Conservation (phyloP, 2,888 invertebrate genomes). For the Octonoba sinensis region DNA sequence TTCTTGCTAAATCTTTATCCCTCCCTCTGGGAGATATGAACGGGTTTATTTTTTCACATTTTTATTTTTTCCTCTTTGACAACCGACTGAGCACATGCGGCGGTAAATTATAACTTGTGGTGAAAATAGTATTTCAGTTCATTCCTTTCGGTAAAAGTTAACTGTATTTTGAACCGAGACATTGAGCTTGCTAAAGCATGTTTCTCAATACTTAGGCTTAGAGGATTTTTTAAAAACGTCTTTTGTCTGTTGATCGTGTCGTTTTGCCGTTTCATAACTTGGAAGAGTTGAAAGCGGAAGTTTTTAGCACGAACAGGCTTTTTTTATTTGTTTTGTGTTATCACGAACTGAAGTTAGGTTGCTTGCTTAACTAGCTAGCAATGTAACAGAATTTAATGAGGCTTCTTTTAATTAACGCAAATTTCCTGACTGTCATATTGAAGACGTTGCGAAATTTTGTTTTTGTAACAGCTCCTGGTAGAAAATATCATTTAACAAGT, state of each 20-base stretch:
- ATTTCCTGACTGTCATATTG: too few species aligned
- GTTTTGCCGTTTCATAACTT: background rate
- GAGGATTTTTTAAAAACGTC: background rate
- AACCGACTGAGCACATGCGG: constrained; percentile 48
- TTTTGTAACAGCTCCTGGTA: too few species aligned
- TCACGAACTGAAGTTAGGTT: too few species aligned
- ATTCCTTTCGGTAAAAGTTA: constrained; percentile 20
- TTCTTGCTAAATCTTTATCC: too few species aligned
- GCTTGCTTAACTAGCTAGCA: too few species aligned
- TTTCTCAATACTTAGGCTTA: background rate
- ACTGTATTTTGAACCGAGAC: constrained; percentile 29
- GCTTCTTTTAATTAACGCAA: too few species aligned
- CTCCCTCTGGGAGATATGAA: too few species aligned
- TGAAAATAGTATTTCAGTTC: constrained; percentile 21
- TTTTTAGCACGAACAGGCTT: background rate
- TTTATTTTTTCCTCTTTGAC: constrained; percentile 25
- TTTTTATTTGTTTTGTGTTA: too few species aligned
- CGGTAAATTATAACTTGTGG: constrained; percentile 39
- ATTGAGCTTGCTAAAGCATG: constrained; percentile 33
- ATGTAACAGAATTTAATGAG: too few species aligned
- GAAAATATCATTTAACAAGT: too few species aligned
- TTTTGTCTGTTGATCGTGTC: background rate
- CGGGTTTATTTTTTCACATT: too few species aligned
- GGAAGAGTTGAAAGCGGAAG: background rate
- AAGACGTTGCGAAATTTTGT: too few species aligned